phyloP scores from a whole-genome alignment of 2,888 invertebrate species.

The Eupithecia abbreviata region DNA sequence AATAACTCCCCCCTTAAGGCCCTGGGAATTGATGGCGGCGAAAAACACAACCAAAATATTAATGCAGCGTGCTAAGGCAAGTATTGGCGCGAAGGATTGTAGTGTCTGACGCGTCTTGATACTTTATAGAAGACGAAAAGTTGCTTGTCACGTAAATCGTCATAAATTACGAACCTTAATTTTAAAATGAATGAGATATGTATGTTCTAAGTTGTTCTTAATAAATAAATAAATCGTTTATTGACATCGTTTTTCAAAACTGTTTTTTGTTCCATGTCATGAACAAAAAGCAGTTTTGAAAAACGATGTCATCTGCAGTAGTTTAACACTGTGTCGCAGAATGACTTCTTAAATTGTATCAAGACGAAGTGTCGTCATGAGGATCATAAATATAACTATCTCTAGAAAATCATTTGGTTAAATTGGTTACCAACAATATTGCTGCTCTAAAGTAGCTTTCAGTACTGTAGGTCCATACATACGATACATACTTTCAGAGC shows the following conservation, averaged over 20 bases:
- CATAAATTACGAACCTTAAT: neutral
- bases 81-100: slow-evolving; percentile 67
- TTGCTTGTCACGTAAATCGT: neutral
- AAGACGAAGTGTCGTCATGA: too few species aligned
- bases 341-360: too few species aligned
- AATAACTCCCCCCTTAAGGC: slow-evolving; percentile 56
- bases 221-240: too few species aligned
- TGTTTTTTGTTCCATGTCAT: too few species aligned
- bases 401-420: neutral
- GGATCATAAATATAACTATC: neutral
- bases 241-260: too few species aligned
- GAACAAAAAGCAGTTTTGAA: too few species aligned
- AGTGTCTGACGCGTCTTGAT: slow-evolving; percentile 55
- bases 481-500: neutral
- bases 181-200: neutral
- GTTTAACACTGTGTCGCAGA: too few species aligned
- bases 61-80: slow-evolving; percentile 77
- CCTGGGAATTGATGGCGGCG: slow-evolving; percentile 78
- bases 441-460: neutral
- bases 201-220: too few species aligned
- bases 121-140: slow-evolving; percentile 32
- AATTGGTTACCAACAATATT: neutral
- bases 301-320: too few species aligned
- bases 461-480: too few species aligned
- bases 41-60: slow-evolving; percentile 84